A percentile compares a stretch with the other conserved stretches of the same genome.
Evolutionary conservation across 2,113 vertebrate genomes (phyloP).

Genomic region (Salminus brasiliensis): DNA sequence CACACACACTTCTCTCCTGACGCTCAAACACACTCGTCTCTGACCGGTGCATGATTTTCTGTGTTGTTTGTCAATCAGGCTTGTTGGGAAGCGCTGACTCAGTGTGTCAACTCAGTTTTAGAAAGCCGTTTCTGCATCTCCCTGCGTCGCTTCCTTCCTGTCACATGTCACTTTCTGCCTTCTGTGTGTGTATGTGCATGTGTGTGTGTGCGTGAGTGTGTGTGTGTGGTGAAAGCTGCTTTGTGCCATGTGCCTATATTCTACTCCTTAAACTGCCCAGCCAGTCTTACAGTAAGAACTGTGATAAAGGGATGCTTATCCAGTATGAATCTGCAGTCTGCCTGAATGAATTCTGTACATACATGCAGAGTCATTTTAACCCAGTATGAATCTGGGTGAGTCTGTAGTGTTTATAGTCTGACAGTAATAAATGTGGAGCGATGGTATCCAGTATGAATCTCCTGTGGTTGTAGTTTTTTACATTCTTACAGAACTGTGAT

Average conservation of each 20-base stretch:
- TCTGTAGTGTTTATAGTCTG: too few species aligned
- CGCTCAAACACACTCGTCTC: not conserved
- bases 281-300: too few species aligned
- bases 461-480: too few species aligned
- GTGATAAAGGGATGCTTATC: too few species aligned
- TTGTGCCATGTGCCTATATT: not conserved
- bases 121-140: not conserved
- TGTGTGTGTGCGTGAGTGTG: conserved; percentile 27
- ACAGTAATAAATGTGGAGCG: too few species aligned
- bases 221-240: conserved; percentile 8
- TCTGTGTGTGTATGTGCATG: conserved; percentile 8
- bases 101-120: not conserved
- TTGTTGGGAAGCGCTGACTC: not conserved
- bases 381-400: too few species aligned
- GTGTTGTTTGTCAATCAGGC: not conserved
- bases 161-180: not conserved
- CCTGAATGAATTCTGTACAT: too few species aligned
- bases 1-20: not conserved
- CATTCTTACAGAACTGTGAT: too few species aligned
- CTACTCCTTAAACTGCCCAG: not conserved
- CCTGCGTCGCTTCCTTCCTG: conserved; percentile 10
- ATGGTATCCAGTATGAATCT: too few species aligned
- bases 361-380: too few species aligned
- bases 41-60: not conserved
- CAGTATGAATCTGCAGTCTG: too few species aligned